Base-by-base conservation (phyloP, 2,113 vertebrate genomes). In the Pseudorectes ferrugineus region DNA sequence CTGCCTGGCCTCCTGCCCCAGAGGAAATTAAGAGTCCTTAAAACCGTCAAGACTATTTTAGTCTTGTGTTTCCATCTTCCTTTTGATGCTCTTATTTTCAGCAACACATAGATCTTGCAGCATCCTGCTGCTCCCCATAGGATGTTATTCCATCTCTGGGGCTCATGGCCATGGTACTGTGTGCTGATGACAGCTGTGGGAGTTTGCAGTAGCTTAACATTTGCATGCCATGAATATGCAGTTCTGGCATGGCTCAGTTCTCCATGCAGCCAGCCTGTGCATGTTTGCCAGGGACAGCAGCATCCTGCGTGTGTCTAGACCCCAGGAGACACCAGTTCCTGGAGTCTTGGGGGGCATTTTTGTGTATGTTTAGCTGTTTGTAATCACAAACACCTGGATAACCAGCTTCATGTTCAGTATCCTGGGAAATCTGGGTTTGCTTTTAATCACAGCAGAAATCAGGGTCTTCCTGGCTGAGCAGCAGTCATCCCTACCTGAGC, bases 191-290 rank as follows among this genome's bases (percentile, higher is more conserved):
- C 75, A 97, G 85, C 93, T 93, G 79, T 80, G 96, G 76, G 93
- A 95, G 59, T 75, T 84, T 94, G 79, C 75, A 93, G 65, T 31
- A 92, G 92, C 45, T 71, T 55, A 81, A 48, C 18, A 96, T 96
- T 97, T 93, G 90, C 95, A 96, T 96, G 40, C 67, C 68, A 94
- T 96, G 93, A 95, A 95, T 93, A 97, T 92, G 90, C 59, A 92
- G 85, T 72, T 90, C 79, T 92, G 92, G 76, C 67, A 88, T 89
- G 83, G 96, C 92, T 92, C 85, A 93, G 36, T 95, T 96, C 94
- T 90, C 79, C 61, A 49, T 61, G 79, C 55, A 96, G 88, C 67
- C 81, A 93, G 88, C 57, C 63, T 80, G 51, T 63, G 45, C 63
- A 28, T 29, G 75, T 86, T 80, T 92, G 85, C 85, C 80, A 68